These are phyloP conservation scores for Heliothis peltigera DNA, from an alignment of 2,888 invertebrate genomes.

Conservation along the genomic window DNA sequence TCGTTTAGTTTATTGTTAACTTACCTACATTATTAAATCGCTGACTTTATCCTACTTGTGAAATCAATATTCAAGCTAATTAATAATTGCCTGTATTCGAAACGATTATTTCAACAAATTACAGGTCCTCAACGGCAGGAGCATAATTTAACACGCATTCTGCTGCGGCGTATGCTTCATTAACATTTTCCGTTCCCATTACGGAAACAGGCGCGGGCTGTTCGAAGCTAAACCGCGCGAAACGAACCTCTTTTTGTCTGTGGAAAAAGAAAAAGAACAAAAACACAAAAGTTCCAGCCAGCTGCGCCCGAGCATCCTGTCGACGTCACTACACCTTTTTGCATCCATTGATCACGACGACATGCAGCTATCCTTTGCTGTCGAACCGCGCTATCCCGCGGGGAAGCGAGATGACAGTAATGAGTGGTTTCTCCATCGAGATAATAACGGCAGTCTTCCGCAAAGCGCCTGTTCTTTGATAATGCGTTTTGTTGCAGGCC, in stretches of 20 bases:
- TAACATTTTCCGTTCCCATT: conserved; percentile 87
- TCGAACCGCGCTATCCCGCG: conserved; percentile 48
- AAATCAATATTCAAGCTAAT: conserved; percentile 70
- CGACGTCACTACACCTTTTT: conserved; percentile 85
- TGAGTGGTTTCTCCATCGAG: conserved; percentile 69
- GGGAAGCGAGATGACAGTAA: conserved; percentile 75
- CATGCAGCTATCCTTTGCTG: conserved; percentile 75
- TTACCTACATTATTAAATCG: conserved; percentile 43
- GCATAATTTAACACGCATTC: conserved; percentile 78
- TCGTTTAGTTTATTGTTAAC: conserved; percentile 60
- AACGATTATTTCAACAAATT: conserved; percentile 76
- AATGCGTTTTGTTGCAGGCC: conserved; percentile 76
- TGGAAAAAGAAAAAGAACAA: conserved; percentile 77
- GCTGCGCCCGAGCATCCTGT: conserved; percentile 89
- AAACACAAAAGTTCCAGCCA: conserved; percentile 86
- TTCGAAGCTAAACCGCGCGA: conserved; percentile 84
- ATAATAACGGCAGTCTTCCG: conserved; percentile 86
- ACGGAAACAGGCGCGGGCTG: conserved; percentile 80
- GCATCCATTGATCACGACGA: conserved; percentile 80
- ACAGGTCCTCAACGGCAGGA: conserved; percentile 66
- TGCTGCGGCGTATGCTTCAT: conserved; percentile 78
- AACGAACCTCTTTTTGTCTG: conserved; percentile 84
- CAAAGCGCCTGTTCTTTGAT: conserved; percentile 80
- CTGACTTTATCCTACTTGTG: conserved; percentile 34
- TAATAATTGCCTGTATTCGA: conserved; percentile 73